A percentile compares a stretch with the other conserved stretches of the same genome.
These are phyloP conservation scores for Heteromormyrus szaboi DNA, from an alignment of 2,797 vertebrate genomes.

Conservation along the genomic window DNA sequence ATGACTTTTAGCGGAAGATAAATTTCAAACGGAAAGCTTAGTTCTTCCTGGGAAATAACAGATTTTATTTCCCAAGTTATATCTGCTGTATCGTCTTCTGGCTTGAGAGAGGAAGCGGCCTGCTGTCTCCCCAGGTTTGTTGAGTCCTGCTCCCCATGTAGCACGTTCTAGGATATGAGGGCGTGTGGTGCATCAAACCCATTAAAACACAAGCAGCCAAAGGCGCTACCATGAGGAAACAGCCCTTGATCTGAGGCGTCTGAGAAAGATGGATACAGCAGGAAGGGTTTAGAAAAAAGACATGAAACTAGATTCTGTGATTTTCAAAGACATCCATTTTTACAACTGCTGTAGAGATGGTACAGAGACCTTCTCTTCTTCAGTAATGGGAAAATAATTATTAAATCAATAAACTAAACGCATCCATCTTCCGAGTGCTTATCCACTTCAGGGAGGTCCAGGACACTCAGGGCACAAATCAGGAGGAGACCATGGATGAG, in stretches of 20 bases:
- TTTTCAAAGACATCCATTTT: constrained; percentile 47
- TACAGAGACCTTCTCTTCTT: neutral
- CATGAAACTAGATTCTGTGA: constrained; percentile 57
- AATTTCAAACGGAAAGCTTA: neutral
- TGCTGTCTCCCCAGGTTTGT: constrained; percentile 38
- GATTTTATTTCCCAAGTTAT: constrained; percentile 3
- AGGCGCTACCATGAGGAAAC: constrained; percentile 45
- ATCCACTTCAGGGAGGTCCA: neutral
- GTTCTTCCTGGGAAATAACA: neutral
- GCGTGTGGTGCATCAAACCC: constrained; percentile 56
- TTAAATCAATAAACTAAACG: neutral
- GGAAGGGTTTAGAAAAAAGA: constrained; percentile 32
- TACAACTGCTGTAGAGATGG: constrained; percentile 2
- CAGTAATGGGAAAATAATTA: neutral
- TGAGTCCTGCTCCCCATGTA: constrained; percentile 38
- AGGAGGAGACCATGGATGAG: neutral
- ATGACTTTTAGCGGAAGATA: neutral
- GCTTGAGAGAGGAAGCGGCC: neutral
- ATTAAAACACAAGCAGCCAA: constrained; percentile 61
- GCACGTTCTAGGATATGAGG: constrained; percentile 48
- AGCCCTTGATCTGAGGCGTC: neutral
- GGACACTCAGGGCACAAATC: neutral
- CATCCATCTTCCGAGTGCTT: neutral
- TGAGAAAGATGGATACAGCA: neutral
- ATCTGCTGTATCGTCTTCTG: neutral